Conservation (phyloP, 2,113 vertebrate species). For the Nestor notabilis region DNA sequence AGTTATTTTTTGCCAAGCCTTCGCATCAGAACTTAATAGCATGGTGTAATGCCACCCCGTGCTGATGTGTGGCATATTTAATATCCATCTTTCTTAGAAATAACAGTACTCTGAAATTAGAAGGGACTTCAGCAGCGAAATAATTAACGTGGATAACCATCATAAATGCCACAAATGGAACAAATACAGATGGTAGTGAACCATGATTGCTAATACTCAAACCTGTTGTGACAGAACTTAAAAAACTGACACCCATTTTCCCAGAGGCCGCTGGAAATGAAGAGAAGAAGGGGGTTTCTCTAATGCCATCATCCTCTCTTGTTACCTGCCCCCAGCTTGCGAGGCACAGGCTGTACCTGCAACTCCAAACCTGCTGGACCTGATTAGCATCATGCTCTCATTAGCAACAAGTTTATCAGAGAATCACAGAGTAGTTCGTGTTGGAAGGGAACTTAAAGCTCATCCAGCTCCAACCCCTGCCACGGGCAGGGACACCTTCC, state of each 20-base stretch:
- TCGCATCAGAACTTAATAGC: slow-evolving; percentile 74
- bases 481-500: background rate
- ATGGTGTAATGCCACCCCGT: slow-evolving; percentile 66
- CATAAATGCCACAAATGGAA: slow-evolving; percentile 73
- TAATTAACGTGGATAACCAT: slow-evolving; percentile 79
- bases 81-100: slow-evolving; percentile 78
- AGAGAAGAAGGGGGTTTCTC: background rate
- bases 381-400: background rate
- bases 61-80: slow-evolving; percentile 79
- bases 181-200: slow-evolving; percentile 71
- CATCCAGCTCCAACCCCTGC: accelerated
- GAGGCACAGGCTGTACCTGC: background rate
- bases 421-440: background rate
- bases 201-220: slow-evolving; percentile 66
- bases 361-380: background rate
- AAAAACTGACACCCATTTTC: slow-evolving; percentile 46
- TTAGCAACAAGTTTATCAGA: background rate
- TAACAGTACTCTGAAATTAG: slow-evolving; percentile 76
- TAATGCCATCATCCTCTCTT: background rate
- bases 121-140: slow-evolving; percentile 74
- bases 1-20: slow-evolving; percentile 72
- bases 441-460: background rate
- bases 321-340: background rate
- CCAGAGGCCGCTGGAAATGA: background rate
- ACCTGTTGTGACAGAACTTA: slow-evolving; percentile 72